A percentile compares a stretch with the other conserved stretches of the same genome.
Conservation (phyloP, 2,113 vertebrate species). For the Rana temporaria region DNA sequence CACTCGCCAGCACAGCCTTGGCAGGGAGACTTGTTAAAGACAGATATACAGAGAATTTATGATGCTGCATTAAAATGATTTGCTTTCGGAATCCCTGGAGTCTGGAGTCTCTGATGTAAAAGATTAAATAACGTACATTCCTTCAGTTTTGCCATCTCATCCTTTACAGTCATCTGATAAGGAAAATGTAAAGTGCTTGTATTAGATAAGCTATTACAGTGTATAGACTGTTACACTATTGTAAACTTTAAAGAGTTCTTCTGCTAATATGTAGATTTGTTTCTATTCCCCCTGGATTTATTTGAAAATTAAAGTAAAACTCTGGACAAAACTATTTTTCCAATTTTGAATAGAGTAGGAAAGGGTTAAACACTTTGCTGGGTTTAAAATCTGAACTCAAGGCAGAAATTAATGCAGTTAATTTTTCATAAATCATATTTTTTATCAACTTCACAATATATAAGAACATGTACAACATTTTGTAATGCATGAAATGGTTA, state of each 20-base stretch:
- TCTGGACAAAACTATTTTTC: no score
- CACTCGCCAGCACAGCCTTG: slow-evolving; percentile 1
- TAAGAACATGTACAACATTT: no score
- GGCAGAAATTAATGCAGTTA: no score
- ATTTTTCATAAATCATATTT: no score
- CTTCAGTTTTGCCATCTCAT: neutral
- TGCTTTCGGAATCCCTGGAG: neutral
- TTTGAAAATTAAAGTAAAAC: neutral
- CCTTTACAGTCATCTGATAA: neutral
- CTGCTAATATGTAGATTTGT: no score
- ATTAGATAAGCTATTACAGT: neutral
- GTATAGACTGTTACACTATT: neutral
- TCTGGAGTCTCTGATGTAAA: neutral
- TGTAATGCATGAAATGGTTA: no score
- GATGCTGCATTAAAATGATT: slow-evolving; percentile 14
- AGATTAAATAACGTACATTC: neutral
- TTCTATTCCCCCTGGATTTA: no score
- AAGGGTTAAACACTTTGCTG: no score
- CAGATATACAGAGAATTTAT: neutral
- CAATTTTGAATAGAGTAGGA: no score
- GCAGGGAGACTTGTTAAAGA: slow-evolving; percentile 5
- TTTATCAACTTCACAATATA: no score
- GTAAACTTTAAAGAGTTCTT: no score
- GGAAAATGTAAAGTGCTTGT: neutral
- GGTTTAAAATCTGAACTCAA: no score